Evolutionary conservation across 2,797 vertebrate genomes (phyloP).

Genomic region (Cuculus canorus): DNA sequence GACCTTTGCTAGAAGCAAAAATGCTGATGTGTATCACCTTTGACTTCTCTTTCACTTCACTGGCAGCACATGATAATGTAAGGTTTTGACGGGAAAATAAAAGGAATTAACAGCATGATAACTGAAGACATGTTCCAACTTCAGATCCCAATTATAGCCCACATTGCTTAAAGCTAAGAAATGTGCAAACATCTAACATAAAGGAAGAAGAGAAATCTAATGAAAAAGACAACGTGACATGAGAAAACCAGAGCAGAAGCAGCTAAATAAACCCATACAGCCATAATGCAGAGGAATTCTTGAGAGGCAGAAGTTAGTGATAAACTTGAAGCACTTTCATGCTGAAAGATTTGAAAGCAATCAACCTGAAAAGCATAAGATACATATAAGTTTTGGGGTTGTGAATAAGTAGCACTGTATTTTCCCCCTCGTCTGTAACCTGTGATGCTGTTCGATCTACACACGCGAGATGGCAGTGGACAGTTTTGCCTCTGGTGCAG

Average conservation of each 20-base stretch:
- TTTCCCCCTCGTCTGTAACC: not conserved
- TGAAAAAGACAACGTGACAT: conserved; percentile 54
- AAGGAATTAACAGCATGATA: conserved; percentile 51
- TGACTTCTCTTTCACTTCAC: conserved; percentile 35
- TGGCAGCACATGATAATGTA: conserved; percentile 1
- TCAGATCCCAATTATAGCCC: conserved; percentile 53
- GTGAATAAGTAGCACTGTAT: not conserved
- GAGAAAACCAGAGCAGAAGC: not conserved
- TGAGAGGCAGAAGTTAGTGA: not conserved
- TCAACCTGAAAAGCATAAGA: not conserved
- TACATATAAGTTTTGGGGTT: not conserved
- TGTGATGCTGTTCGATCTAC: not conserved
- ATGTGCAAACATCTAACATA: conserved; percentile 46
- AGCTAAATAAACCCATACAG: conserved; percentile 34
- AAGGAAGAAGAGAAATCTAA: conserved; percentile 23
- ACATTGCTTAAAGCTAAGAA: conserved; percentile 49
- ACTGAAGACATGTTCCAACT: conserved; percentile 45
- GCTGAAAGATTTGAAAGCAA: not conserved
- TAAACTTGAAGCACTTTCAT: not conserved
- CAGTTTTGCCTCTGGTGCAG: not conserved
- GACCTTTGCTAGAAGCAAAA: conserved; percentile 5
- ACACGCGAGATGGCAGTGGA: not conserved
- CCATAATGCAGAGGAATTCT: conserved; percentile 6
- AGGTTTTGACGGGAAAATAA: conserved; percentile 49
- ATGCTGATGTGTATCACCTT: conserved; percentile 41